phyloP scores from a whole-genome alignment of 1,140 invertebrate species.

The Drosophila ambigua region DNA sequence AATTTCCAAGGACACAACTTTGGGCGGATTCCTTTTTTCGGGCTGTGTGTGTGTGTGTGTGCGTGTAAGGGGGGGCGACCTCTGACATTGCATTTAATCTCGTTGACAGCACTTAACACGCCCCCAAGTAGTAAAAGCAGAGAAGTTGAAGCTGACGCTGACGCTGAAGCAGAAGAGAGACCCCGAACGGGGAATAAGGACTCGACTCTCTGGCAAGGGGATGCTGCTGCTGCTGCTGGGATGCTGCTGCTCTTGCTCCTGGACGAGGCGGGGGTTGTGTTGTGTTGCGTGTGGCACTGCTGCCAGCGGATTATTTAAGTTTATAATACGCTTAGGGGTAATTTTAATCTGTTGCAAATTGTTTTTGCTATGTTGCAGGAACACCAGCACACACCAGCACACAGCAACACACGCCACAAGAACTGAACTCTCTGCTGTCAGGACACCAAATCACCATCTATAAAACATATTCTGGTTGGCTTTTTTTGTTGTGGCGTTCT shows the following conservation, averaged over 20 bases:
- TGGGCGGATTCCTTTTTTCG: conserved; percentile 25
- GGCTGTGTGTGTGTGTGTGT: conserved; percentile 20
- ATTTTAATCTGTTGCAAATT: conserved; percentile 84
- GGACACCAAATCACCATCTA: conserved; percentile 60
- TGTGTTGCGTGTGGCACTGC: conserved; percentile 10
- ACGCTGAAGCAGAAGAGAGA: neutral
- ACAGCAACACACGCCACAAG: neutral
- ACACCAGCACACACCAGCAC: conserved; percentile 1
- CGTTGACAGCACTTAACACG: conserved; percentile 82
- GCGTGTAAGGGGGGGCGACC: conserved; percentile 50
- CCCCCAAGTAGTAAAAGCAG: conserved; percentile 67
- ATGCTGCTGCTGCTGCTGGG: neutral
- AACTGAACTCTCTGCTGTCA: conserved; percentile 20
- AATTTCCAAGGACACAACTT: conserved; percentile 81
- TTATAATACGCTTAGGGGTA: conserved; percentile 83
- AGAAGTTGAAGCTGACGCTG: conserved; percentile 2
- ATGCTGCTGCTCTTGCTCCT: conserved; percentile 3
- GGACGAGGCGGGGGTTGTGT: conserved; percentile 5
- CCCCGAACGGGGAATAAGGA: conserved; percentile 19
- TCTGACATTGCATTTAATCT: conserved; percentile 83
- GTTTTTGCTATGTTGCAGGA: conserved; percentile 68
- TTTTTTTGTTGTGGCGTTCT: conserved; percentile 23
- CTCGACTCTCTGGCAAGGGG: neutral
- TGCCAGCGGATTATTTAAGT: conserved; percentile 79
- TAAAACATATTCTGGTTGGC: conserved; percentile 62